These are phyloP conservation scores for Mimas tiliae DNA, from an alignment of 2,888 invertebrate genomes.

Conservation along the genomic window DNA sequence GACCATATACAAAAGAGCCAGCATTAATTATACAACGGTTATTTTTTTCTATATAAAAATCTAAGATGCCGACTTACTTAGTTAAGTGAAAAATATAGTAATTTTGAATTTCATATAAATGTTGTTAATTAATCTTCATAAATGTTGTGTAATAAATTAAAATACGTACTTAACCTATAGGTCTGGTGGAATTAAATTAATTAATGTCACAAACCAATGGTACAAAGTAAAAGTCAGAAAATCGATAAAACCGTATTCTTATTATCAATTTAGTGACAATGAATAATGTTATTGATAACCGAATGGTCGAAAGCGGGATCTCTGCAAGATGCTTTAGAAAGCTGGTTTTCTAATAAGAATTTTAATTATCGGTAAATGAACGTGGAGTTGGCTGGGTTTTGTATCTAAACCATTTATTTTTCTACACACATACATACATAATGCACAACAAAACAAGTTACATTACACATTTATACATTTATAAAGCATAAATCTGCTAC, in stretches of 20 bases:
- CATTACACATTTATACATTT: no score
- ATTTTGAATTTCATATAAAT: not conserved
- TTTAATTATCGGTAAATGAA: not conserved
- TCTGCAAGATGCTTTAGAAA: not conserved
- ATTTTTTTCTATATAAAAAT: no score
- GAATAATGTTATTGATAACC: slow-evolving; percentile 35
- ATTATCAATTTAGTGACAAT: slow-evolving; percentile 24
- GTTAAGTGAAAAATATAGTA: no score
- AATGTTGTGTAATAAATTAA: not conserved
- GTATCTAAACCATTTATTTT: not conserved
- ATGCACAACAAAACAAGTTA: no score
- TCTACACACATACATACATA: no score
- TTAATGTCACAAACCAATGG: slow-evolving; percentile 1
- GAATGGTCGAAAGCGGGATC: not conserved
- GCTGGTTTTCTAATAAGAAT: slow-evolving; percentile 6
- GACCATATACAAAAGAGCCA: no score
- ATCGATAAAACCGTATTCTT: not conserved
- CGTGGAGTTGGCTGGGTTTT: not conserved
- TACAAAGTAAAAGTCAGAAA: not conserved
- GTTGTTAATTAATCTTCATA: not conserved
- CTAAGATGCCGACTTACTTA: no score
- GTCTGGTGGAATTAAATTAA: not conserved
- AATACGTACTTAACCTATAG: not conserved
- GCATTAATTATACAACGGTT: no score
- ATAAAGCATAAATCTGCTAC: no score